Evolutionary conservation across 2,888 invertebrate species (phyloP).

Genomic region (Zygogramma bicolorata): DNA sequence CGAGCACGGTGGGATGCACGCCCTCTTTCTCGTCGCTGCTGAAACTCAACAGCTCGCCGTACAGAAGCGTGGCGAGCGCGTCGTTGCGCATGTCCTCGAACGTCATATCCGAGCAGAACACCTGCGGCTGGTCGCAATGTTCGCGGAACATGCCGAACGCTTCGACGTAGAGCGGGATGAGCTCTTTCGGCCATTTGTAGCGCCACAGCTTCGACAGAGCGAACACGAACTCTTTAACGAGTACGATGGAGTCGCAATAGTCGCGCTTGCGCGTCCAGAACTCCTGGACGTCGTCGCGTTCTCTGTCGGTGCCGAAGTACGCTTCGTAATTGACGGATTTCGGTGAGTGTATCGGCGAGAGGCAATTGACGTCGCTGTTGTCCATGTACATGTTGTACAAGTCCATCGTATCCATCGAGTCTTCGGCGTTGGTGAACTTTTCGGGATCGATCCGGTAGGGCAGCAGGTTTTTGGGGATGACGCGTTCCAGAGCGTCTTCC

Average conservation of each 20-base stretch:
- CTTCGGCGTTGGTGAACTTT: constrained; percentile 65
- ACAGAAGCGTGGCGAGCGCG: constrained; percentile 69
- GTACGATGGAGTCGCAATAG: constrained; percentile 71
- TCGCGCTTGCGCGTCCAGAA: constrained; percentile 73
- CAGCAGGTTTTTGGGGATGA: constrained; percentile 70
- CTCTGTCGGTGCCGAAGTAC: constrained; percentile 77
- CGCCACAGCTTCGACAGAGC: constrained; percentile 74
- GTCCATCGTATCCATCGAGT: constrained; percentile 75
- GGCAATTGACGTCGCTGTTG: constrained; percentile 53
- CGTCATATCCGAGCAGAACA: constrained; percentile 63
- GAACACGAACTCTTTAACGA: constrained; percentile 73
- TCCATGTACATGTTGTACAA: constrained; percentile 73
- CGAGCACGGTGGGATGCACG: constrained; percentile 67
- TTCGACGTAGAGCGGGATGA: constrained; percentile 69
- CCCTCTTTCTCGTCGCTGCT: constrained; percentile 47
- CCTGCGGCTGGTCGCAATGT: constrained; percentile 69
- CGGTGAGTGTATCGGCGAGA: constrained; percentile 59
- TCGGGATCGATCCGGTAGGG: constrained; percentile 65
- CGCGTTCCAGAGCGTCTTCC: constrained; percentile 76
- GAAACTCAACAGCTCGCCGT: constrained; percentile 68
- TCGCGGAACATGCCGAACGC: constrained; percentile 61
- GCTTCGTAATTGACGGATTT: constrained; percentile 59
- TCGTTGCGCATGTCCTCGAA: constrained; percentile 66
- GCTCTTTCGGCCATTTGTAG: constrained; percentile 74
- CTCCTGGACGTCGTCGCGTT: constrained; percentile 74